These are phyloP conservation scores for Molorchus minor DNA, from an alignment of 2,888 invertebrate genomes.

Conservation along the genomic window DNA sequence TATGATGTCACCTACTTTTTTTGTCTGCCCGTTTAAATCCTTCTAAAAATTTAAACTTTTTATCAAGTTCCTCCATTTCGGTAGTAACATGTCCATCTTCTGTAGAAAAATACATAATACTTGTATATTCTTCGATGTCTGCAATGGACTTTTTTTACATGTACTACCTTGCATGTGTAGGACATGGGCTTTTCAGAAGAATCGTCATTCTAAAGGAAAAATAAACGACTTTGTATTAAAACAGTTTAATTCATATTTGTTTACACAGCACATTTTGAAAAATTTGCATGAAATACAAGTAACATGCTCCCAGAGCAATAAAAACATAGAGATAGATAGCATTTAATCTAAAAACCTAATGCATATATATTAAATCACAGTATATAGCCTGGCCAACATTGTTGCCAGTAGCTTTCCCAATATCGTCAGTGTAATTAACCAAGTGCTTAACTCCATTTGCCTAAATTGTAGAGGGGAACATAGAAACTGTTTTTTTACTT, in stretches of 20 bases:
- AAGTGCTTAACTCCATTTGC: too few species aligned
- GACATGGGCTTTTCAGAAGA: constrained; percentile 23
- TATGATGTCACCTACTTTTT: constrained; percentile 49
- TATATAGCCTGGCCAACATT: too few species aligned
- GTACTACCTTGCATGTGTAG: constrained; percentile 43
- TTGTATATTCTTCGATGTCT: constrained; percentile 51
- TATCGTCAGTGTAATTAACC: too few species aligned
- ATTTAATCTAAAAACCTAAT: too few species aligned
- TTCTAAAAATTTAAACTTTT: constrained; percentile 51
- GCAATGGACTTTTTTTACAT: constrained; percentile 44
- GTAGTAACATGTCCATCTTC: constrained; percentile 49
- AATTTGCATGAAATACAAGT: too few species aligned
- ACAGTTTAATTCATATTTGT: not conserved
- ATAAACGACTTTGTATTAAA: constrained; percentile 5
- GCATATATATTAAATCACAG: too few species aligned
- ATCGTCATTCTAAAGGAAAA: constrained; percentile 35
- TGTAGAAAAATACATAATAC: constrained; percentile 56
- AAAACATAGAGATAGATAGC: too few species aligned
- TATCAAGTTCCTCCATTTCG: constrained; percentile 49
- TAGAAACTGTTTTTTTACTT: too few species aligned
- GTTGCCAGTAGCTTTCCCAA: too few species aligned
- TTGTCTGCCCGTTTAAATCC: constrained; percentile 44
- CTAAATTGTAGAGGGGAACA: too few species aligned
- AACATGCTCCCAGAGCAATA: too few species aligned
- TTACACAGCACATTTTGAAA: too few species aligned